Evolutionary conservation across 2,113 vertebrate genomes (phyloP), one percentile per base, ranked within the genome.

Genomic region (Dromas ardeola): DNA sequence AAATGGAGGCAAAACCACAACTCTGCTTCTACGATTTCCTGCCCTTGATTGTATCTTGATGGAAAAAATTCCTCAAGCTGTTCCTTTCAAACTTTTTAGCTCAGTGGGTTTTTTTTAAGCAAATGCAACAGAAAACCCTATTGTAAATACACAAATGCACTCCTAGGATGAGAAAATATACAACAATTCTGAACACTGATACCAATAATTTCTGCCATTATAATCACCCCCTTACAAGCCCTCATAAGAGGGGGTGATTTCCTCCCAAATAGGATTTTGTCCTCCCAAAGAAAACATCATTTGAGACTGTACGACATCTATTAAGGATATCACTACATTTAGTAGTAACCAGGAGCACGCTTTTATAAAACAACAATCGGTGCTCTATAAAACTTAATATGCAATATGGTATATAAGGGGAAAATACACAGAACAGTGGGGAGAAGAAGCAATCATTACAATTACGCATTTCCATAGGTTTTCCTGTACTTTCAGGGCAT

Each of bases 21-120:
- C 86, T 94, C 90, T 73, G 83, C 89, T 86, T 81, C 85, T 73
- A 91, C 27, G 52, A 86, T 81, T 92, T 96, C 92, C 93, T 97
- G 79, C 95, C 78, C 86, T 93, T 95, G 97, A 71, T 88, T 80
- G 66, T 96, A 93, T 98, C 93, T 90, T 42, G 82, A 88, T 95
- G 89, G 88, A 91, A 87, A 93, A 96, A 95, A 90, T 62, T 87
- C 91, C 93, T 95, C 80, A 58, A 76, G 87, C 73, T 70, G 45
- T 84, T 96, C 55, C 45, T 81, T 94, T 93, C 80, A 90, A 79
- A 74, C 63, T 47, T 91, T 94, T 79, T 59, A 95, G 92, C 88
- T 93, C 72, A 86, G 76, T 91, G 76, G 77, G 0, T 38, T 56
- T 23, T 61, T 91, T 90, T 74, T 11, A 69, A 95, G 80, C 78